Evolutionary conservation across 1,140 invertebrate genomes (phyloP).

Genomic region (Zaprionus nigranus): DNA sequence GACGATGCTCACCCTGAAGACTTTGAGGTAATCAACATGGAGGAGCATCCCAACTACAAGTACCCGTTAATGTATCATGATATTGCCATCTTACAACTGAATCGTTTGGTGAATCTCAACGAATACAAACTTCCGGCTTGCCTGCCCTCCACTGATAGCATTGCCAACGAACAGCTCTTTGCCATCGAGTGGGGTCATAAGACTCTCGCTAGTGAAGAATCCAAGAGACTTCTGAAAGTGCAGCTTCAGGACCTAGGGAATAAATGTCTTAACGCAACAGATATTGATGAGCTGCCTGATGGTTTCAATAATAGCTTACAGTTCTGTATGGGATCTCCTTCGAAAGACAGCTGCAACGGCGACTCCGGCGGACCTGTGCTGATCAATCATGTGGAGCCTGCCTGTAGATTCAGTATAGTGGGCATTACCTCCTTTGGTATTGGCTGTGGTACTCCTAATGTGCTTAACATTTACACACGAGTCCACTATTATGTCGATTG

Average conservation of each 20-base stretch:
- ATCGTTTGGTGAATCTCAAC: slow-evolving; percentile 29
- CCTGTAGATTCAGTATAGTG: slow-evolving; percentile 73
- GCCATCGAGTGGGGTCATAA: slow-evolving; percentile 62
- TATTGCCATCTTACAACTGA: slow-evolving; percentile 58
- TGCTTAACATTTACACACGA: slow-evolving; percentile 69
- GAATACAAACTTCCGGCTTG: slow-evolving; percentile 65
- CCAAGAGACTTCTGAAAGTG: slow-evolving; percentile 85
- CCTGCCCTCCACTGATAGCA: slow-evolving; percentile 49
- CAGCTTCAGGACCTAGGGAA: slow-evolving; percentile 52
- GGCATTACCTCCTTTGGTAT: slow-evolving; percentile 70
- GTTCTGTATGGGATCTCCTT: slow-evolving; percentile 88
- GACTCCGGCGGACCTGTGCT: slow-evolving; percentile 79
- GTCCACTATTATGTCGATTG: slow-evolving; percentile 73
- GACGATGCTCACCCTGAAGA: slow-evolving; percentile 69
- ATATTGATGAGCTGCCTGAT: slow-evolving; percentile 69
- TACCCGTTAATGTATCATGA: slow-evolving; percentile 59
- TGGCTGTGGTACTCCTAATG: slow-evolving; percentile 61
- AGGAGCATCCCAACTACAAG: slow-evolving; percentile 54
- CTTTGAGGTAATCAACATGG: slow-evolving; percentile 40
- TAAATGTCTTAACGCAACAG: slow-evolving; percentile 60
- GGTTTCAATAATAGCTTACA: slow-evolving; percentile 85
- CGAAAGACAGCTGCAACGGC: slow-evolving; percentile 84
- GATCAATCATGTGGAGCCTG: slow-evolving; percentile 46
- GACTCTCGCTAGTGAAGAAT: slow-evolving; percentile 17
- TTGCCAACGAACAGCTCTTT: slow-evolving; percentile 33